Conservation (phyloP, 2,888 invertebrate genomes). For the Drosophila lutescens region DNA sequence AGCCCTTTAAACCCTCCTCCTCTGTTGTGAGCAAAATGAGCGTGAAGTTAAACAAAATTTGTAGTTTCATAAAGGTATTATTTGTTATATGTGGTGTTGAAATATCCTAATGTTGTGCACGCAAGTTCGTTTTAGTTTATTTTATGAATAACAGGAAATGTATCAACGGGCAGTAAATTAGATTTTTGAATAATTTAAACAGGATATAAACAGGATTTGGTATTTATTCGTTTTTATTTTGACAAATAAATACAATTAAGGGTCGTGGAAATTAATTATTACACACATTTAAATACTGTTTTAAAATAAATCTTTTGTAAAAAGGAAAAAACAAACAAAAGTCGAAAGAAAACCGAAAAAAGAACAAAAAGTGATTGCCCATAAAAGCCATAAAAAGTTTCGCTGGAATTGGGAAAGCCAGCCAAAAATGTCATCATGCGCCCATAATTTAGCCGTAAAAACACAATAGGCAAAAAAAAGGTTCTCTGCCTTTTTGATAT, state of each 20-base stretch:
- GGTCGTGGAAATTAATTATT: neutral
- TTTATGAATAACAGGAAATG: neutral
- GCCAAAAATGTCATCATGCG: conserved; percentile 64
- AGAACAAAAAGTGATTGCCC: conserved; percentile 8
- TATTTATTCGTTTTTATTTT: neutral
- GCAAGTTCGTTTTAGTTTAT: neutral
- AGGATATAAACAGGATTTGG: neutral
- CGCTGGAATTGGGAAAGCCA: conserved; percentile 51
- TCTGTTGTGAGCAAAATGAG: conserved; percentile 18
- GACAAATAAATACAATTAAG: neutral
- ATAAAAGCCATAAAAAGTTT: conserved; percentile 37
- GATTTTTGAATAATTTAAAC: neutral
- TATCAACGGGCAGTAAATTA: neutral
- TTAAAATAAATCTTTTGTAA: neutral
- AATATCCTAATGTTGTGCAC: neutral
- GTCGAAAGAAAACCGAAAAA: conserved; percentile 3
- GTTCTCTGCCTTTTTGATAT: conserved; percentile 25
- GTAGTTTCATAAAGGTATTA: conserved; percentile 5
- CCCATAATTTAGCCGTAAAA: conserved; percentile 64
- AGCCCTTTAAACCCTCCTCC: conserved; percentile 6
- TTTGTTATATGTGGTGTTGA: neutral
- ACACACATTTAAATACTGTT: neutral
- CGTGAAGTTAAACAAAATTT: conserved; percentile 27
- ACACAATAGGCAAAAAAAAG: conserved; percentile 39
- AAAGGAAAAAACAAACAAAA: conserved; percentile 11